These are phyloP conservation scores for Leucoraja erinaceus DNA, from an alignment of 2,113 vertebrate species.

Conservation along the genomic window DNA sequence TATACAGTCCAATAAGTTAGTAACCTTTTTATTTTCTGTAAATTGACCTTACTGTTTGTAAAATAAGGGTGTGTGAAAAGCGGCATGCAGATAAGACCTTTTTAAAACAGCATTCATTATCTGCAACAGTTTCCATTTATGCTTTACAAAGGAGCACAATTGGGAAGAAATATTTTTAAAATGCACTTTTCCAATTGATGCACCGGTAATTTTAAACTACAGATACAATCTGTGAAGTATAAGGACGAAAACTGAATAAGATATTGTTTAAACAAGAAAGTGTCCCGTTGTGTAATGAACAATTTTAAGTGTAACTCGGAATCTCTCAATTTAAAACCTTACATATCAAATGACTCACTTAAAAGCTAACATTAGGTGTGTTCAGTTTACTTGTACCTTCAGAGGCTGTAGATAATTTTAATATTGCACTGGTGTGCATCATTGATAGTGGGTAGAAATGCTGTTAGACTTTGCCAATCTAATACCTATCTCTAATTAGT, in stretches of 20 bases:
- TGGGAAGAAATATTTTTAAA: background rate
- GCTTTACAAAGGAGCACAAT: background rate
- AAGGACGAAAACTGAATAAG: background rate
- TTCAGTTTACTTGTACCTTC: conserved; percentile 47
- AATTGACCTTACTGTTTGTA: background rate
- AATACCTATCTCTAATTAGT: conserved; percentile 73
- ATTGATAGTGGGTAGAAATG: conserved; percentile 68
- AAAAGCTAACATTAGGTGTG: conserved; percentile 44
- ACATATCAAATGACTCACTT: conserved; percentile 21
- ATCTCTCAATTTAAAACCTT: conserved; percentile 11
- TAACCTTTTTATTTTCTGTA: background rate
- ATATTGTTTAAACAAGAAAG: background rate
- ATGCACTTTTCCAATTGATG: background rate
- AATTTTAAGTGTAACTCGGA: background rate
- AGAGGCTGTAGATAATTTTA: conserved; percentile 58
- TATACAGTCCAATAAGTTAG: background rate
- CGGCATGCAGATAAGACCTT: background rate
- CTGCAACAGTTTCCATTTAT: conserved; percentile 9
- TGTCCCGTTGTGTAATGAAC: background rate
- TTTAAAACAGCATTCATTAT: background rate
- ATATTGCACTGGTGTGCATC: conserved; percentile 64
- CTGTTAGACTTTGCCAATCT: conserved; percentile 57
- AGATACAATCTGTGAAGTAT: background rate
- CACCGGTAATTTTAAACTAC: background rate
- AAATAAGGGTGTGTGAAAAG: background rate